Conservation (phyloP, 30 jellyfish, hydroid and myxozoan species). For the Aurelia sp. region DNA sequence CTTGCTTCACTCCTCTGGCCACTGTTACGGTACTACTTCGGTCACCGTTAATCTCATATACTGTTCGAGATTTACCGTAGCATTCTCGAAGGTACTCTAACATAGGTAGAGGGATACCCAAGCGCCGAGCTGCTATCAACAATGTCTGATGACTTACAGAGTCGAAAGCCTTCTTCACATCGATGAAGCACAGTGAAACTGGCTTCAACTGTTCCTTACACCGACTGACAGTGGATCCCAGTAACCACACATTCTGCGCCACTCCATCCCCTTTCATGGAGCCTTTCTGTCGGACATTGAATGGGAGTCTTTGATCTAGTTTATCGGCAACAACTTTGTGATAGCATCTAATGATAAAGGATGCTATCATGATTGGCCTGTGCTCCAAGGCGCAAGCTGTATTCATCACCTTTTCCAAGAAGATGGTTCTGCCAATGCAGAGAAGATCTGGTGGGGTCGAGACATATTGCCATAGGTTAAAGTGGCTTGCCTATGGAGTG, state of each 20-base stretch:
- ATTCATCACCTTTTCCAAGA: slow-evolving; percentile 1
- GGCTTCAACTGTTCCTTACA: background rate
- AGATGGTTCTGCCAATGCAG: slow-evolving; percentile 10
- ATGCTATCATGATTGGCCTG: slow-evolving; percentile 27
- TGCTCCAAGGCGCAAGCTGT: slow-evolving; percentile 9
- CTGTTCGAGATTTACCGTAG: background rate
- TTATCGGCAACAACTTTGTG: slow-evolving; percentile 8
- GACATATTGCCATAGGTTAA: slow-evolving; percentile 7
- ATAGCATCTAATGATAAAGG: background rate
- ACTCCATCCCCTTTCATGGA: slow-evolving; percentile 23
- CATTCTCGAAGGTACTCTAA: background rate
- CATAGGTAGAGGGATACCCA: slow-evolving; percentile 15
- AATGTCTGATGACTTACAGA: no score
- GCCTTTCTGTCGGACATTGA: slow-evolving; percentile 21
- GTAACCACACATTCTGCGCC: slow-evolving; percentile 32
- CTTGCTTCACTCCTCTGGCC: slow-evolving; percentile 17
- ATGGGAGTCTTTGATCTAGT: slow-evolving; percentile 1
- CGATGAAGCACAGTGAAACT: slow-evolving; percentile 1
- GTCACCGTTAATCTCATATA: background rate
- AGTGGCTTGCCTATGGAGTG: slow-evolving; percentile 1
- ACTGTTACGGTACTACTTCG: background rate
- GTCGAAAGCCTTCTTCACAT: background rate
- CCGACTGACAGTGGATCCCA: background rate
- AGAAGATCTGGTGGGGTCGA: slow-evolving; percentile 8
- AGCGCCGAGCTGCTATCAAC: background rate